A percentile compares a stretch with the other conserved stretches of the same genome.
phyloP scores from a whole-genome alignment of 2,113 vertebrate genomes.

The Oryzias javanicus region DNA sequence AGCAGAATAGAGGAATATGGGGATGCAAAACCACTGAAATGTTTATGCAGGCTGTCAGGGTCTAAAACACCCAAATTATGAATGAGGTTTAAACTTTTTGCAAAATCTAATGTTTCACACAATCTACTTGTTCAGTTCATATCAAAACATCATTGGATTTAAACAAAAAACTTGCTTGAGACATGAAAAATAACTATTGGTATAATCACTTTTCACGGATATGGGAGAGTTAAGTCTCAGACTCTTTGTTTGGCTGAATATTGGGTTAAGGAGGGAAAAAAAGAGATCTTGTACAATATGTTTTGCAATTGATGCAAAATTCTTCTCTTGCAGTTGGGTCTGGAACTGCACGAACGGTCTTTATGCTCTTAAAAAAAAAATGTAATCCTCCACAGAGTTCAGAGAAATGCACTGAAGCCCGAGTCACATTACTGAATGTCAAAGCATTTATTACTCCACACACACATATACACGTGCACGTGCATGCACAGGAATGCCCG shows the following conservation, averaged over 20 bases:
- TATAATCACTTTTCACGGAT: too few species aligned
- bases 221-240: too few species aligned
- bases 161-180: conserved; percentile 39
- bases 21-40: conserved; percentile 22
- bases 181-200: neutral
- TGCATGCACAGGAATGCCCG: neutral
- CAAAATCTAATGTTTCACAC: neutral
- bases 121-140: neutral
- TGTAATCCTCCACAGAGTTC: too few species aligned
- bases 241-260: too few species aligned
- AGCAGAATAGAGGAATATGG: conserved; percentile 16
- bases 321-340: too few species aligned
- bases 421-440: neutral
- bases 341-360: too few species aligned
- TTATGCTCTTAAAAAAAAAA: too few species aligned
- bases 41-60: conserved; percentile 3
- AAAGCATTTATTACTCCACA: neutral
- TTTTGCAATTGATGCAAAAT: too few species aligned
- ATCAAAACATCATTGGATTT: conserved; percentile 12
- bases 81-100: neutral
- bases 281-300: too few species aligned
- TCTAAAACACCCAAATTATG: too few species aligned
- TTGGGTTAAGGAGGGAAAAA: too few species aligned
- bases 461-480: neutral
- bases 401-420: neutral